Percentiles rank a stretch among this genome's conserved stretches.
Evolutionary conservation across 2,888 invertebrate genomes (phyloP).

Genomic region (Schizaphis graminum): DNA sequence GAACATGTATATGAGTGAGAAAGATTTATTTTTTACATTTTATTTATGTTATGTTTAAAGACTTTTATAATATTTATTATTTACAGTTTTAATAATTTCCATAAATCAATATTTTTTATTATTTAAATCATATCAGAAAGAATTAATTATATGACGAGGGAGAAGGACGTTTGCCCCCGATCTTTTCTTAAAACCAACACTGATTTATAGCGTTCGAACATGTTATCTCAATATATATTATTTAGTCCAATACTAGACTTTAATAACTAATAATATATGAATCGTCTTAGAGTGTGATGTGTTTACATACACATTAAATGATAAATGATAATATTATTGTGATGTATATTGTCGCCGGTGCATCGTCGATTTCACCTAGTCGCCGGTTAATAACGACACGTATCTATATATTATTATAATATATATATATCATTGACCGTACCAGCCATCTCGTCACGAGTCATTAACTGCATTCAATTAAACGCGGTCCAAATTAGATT

Average conservation of each 20-base stretch:
- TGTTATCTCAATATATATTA: not conserved
- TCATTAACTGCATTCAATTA: constrained; percentile 25
- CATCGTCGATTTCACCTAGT: not conserved
- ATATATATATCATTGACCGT: not conserved
- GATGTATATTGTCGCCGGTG: not conserved
- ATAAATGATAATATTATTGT: not conserved
- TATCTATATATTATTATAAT: not conserved
- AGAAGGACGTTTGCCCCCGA: not conserved
- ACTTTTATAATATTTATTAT: not conserved
- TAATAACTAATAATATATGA: not conserved
- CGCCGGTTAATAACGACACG: not conserved
- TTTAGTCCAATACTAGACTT: not conserved
- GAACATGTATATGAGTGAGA: not conserved
- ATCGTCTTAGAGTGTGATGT: not conserved
- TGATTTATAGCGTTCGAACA: not conserved
- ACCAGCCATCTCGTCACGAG: constrained; percentile 1
- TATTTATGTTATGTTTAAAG: not conserved
- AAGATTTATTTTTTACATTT: not conserved
- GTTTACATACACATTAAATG: not conserved
- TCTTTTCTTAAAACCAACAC: not conserved
- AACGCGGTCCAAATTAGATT: constrained; percentile 23
- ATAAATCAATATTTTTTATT: not conserved
- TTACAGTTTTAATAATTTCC: not conserved
- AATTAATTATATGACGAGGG: not conserved
- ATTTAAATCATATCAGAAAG: not conserved